phyloP scores from a whole-genome alignment of 1,140 invertebrate genomes.

The Colletes latitarsis region DNA sequence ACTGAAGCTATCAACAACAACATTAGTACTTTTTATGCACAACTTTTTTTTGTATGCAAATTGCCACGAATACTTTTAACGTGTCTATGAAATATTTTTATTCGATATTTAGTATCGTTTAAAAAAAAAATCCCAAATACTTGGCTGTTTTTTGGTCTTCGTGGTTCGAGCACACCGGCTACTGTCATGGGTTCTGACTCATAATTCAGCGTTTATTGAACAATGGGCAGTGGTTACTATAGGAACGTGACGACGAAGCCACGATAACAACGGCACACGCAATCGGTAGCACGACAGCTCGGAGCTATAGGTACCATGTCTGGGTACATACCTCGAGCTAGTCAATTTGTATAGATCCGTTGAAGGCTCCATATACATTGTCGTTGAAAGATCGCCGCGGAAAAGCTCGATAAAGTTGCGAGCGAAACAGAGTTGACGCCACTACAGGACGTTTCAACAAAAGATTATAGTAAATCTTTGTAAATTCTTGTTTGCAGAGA shows the following conservation, averaged over 20 bases:
- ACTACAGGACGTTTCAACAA: neutral
- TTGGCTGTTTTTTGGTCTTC: no score
- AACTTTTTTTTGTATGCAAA: no score
- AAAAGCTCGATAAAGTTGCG: neutral
- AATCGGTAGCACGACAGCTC: constrained; percentile 32
- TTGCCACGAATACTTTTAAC: no score
- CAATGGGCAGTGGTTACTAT: constrained; percentile 62
- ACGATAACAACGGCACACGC: constrained; percentile 59
- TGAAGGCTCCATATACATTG: neutral
- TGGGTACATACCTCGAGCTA: neutral
- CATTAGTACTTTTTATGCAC: no score
- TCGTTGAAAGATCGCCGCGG: constrained; percentile 1
- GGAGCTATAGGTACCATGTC: neutral
- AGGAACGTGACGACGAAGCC: constrained; percentile 53
- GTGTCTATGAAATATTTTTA: no score
- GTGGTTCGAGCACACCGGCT: no score
- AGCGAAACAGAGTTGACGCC: neutral
- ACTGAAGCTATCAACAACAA: no score
- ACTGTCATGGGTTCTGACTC: constrained; percentile 33
- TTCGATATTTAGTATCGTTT: no score
- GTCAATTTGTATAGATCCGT: constrained; percentile 25
- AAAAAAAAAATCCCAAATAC: no score
- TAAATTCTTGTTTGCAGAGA: no score
- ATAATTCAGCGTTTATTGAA: constrained; percentile 71
- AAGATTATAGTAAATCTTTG: no score